A percentile compares a stretch with the other conserved stretches of the same genome.
These are phyloP conservation scores for Phymorhynchus buccinoides DNA, from an alignment of 1,140 invertebrate genomes.

Conservation along the genomic window DNA sequence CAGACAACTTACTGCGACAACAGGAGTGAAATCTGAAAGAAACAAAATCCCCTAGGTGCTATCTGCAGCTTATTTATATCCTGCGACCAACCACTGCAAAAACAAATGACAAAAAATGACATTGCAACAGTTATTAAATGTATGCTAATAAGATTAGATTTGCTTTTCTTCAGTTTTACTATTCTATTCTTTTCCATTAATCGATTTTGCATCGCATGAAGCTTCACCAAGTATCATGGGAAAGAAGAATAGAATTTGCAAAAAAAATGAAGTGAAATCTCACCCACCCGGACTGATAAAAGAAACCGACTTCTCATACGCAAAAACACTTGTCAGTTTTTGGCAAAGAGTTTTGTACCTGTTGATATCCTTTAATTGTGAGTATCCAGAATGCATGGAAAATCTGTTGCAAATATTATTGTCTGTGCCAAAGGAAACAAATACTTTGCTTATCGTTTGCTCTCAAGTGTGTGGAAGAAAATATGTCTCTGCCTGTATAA, in stretches of 20 bases:
- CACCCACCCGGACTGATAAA: background rate
- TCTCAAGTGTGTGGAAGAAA: background rate
- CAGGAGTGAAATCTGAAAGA: background rate
- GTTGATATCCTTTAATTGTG: background rate
- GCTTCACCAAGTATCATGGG: background rate
- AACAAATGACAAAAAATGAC: too few relatives aligned
- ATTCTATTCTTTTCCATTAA: background rate
- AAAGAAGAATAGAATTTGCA: background rate
- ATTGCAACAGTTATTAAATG: background rate
- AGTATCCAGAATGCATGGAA: background rate
- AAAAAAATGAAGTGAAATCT: background rate
- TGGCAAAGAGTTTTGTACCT: background rate
- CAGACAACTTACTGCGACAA: background rate
- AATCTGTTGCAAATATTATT: background rate
- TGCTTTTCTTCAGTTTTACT: background rate
- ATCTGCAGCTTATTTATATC: background rate
- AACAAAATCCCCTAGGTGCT: background rate
- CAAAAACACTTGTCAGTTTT: background rate
- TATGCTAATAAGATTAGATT: too few relatives aligned
- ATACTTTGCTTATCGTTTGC: constrained; percentile 6
- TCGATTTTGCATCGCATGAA: background rate
- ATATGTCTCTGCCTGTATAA: background rate
- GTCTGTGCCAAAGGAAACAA: background rate
- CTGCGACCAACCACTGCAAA: background rate
- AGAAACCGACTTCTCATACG: background rate